Evolutionary conservation across 2,113 vertebrate species (phyloP).

Genomic region (Amia ocellicauda): DNA sequence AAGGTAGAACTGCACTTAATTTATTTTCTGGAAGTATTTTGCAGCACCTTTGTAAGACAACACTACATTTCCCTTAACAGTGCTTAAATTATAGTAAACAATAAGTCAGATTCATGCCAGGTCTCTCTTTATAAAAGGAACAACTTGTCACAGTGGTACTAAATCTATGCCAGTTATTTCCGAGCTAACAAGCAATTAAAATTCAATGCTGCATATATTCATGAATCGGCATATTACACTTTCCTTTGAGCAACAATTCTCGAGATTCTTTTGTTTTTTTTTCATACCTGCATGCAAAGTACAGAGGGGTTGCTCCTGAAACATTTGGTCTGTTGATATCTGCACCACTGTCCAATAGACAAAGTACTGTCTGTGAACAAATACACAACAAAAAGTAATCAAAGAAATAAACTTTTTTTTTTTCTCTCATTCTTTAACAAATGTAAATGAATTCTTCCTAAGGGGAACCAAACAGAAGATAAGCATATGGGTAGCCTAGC

Average conservation of each 20-base stretch:
- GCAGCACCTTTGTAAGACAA: too few relatives aligned
- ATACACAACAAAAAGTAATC: slow-evolving; percentile 31
- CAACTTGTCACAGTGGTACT: not conserved
- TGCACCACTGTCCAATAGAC: slow-evolving; percentile 93
- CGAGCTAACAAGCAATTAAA: not conserved
- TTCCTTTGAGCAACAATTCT: too few relatives aligned
- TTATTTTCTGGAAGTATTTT: too few relatives aligned
- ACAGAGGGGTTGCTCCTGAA: slow-evolving; percentile 92
- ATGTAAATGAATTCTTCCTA: too few relatives aligned
- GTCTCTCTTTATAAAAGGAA: too few relatives aligned
- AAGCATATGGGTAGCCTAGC: too few relatives aligned
- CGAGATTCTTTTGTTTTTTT: too few relatives aligned
- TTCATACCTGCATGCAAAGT: slow-evolving; percentile 93
- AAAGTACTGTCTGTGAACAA: slow-evolving; percentile 83
- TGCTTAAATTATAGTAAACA: too few relatives aligned
- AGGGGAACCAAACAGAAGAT: too few relatives aligned
- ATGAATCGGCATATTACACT: not conserved
- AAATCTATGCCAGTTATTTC: not conserved
- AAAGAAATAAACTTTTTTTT: not conserved
- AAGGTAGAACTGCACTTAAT: too few relatives aligned
- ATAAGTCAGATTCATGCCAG: too few relatives aligned
- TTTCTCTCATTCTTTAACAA: not conserved
- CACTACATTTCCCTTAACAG: too few relatives aligned
- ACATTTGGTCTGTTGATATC: slow-evolving; percentile 97
- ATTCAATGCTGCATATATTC: slow-evolving; percentile 4